These are phyloP conservation scores for Cyprinodon variegatus DNA, from an alignment of 2,113 vertebrate genomes.

Conservation along the genomic window DNA sequence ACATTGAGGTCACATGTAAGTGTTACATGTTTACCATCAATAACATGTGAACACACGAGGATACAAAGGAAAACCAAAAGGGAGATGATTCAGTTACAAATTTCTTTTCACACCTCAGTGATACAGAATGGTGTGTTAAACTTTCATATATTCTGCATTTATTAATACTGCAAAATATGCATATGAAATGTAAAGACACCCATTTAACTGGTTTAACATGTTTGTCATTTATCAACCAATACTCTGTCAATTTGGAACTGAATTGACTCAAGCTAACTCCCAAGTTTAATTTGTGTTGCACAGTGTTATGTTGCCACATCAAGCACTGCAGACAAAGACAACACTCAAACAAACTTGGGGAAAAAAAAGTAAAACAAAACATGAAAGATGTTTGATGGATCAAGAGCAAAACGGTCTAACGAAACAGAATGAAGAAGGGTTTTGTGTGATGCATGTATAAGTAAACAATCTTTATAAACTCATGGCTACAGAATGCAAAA, in stretches of 20 bases:
- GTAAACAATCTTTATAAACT: slow-evolving; percentile 3
- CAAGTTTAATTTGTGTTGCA: slow-evolving; percentile 56
- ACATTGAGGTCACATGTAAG: slow-evolving; percentile 22
- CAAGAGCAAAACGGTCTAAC: slow-evolving; percentile 24
- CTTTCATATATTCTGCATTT: neutral
- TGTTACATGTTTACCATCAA: slow-evolving; percentile 18
- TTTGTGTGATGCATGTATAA: slow-evolving; percentile 19
- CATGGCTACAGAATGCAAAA: slow-evolving; percentile 13
- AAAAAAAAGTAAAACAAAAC: slow-evolving; percentile 34
- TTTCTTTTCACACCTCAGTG: slow-evolving; percentile 2
- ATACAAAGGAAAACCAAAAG: slow-evolving; percentile 34
- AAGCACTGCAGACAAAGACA: slow-evolving; percentile 63
- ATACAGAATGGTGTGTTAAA: neutral
- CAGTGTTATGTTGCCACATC: slow-evolving; percentile 48
- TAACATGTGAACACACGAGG: slow-evolving; percentile 64
- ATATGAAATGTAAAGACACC: neutral
- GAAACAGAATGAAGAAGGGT: neutral
- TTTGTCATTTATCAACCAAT: neutral
- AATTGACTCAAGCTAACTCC: slow-evolving; percentile 49
- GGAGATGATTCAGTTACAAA: slow-evolving; percentile 56
- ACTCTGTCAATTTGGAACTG: slow-evolving; percentile 54
- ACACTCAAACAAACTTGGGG: slow-evolving; percentile 62
- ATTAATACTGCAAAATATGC: neutral
- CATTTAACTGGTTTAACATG: neutral
- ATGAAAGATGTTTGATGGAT: slow-evolving; percentile 6